Percentiles rank a stretch among this genome's conserved stretches.
phyloP scores from a whole-genome alignment of 2,797 vertebrate genomes.

The Schizopygopsis pylzovi region DNA sequence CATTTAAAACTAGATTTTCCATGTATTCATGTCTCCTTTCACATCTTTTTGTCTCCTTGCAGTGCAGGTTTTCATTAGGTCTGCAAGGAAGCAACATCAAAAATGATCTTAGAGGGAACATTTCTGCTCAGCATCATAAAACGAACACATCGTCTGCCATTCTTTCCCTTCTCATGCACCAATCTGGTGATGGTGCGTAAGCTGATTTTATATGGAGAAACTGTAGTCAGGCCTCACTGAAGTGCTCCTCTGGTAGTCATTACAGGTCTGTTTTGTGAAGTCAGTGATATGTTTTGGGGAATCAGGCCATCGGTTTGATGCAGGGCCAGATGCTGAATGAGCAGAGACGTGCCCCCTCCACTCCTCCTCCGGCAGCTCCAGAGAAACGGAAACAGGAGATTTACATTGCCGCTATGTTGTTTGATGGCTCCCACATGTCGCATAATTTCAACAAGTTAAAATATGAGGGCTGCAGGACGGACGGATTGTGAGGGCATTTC shows the following conservation, averaged over 20 bases:
- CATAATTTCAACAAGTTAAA: conserved; percentile 74
- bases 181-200: neutral
- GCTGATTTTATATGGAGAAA: conserved; percentile 26
- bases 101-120: neutral
- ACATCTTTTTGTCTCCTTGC: neutral
- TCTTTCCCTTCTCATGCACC: conserved; percentile 20
- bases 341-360: conserved; percentile 14
- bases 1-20: neutral
- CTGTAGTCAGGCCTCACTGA: conserved; percentile 22
- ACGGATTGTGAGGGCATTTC: conserved; percentile 66
- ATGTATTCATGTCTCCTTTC: neutral
- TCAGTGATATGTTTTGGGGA: conserved; percentile 29
- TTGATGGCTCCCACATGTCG: conserved; percentile 76
- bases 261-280: conserved; percentile 50
- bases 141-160: conserved; percentile 7
- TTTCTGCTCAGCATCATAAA: conserved; percentile 19
- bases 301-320: conserved; percentile 4
- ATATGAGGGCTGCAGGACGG: conserved; percentile 63
- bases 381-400: conserved; percentile 63
- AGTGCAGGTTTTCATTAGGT: neutral
- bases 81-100: neutral
- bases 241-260: conserved; percentile 47
- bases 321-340: conserved; percentile 44
- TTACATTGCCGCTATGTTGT: conserved; percentile 67
- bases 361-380: conserved; percentile 1